Percentiles rank a stretch among this genome's conserved stretches.
These are phyloP conservation scores for Perca flavescens DNA, from an alignment of 2,113 vertebrate genomes.

Conservation along the genomic window DNA sequence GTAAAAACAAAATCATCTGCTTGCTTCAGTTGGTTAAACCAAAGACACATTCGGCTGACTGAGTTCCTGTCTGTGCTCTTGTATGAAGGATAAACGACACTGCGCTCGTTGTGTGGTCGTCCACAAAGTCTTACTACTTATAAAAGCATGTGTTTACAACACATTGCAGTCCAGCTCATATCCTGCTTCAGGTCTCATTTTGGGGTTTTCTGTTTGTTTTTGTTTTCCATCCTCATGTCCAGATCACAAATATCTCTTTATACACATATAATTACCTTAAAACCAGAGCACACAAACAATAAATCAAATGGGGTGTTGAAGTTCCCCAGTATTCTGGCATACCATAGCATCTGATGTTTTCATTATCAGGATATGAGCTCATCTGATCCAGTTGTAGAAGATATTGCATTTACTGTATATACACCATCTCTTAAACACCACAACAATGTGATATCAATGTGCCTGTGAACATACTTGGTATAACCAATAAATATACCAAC, in stretches of 20 bases:
- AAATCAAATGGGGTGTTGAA: neutral
- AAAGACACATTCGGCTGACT: constrained; percentile 66
- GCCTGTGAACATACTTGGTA: constrained; percentile 9
- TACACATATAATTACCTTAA: neutral
- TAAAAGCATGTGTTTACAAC: constrained; percentile 38
- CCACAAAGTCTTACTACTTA: constrained; percentile 38
- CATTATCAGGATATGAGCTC: neutral
- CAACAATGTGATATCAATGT: constrained; percentile 3
- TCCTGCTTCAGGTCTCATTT: constrained; percentile 5
- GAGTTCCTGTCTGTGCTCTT: constrained; percentile 21
- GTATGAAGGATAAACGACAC: constrained; percentile 44
- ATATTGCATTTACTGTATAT: neutral
- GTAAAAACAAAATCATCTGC: constrained; percentile 18
- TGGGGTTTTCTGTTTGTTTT: neutral
- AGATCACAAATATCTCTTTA: neutral
- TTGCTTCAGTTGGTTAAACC: constrained; percentile 66
- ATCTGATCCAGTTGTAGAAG: neutral
- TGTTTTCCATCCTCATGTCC: neutral
- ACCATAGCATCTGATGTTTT: neutral
- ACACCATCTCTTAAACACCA: neutral
- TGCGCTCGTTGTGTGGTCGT: constrained; percentile 36
- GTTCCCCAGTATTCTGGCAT: neutral
- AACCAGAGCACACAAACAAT: neutral
- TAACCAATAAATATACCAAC: too few species aligned
- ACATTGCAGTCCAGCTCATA: constrained; percentile 22